Evolutionary conservation across 2,113 vertebrate species (phyloP), one percentile per base, ranked within the genome.

Genomic region (Rhipidura dahli): DNA sequence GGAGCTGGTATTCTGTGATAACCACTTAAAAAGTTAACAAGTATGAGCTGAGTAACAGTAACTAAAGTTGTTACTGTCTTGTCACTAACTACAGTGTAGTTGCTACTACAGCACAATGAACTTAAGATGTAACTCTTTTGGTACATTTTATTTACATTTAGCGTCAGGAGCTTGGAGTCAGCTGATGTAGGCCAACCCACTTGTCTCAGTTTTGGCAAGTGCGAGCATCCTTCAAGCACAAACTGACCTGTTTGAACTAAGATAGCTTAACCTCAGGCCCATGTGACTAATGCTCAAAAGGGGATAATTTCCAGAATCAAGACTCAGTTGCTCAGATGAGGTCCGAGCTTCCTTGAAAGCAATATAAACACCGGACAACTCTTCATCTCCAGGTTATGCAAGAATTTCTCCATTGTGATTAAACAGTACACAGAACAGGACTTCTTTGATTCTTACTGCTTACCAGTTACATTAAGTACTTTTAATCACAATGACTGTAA

Each of bases 121-220:
- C 13, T 54, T 45, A 12, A 44, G 24, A 31, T 28, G 2, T 6
- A 78, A 44, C 16, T 61, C 14, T 56, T 42, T 7, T 50, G 7
- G 7, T 15, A 18, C 3, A 26, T 31, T 86, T 87, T 21, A 49
- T n/a, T 71, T 53, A 57, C 18, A 50, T 2, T 13, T 26, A 28
- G 4, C 1, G 4, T 59, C 33, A 15, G 11, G 13, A 44, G 42
- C 7, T 30, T 19, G 2, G 5, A 45, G 11, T 56, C 23, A 93
- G 33, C 22, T 33, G 27, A 82, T 14, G 2, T 5, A 28, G 1
- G 5, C 18, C 50, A 33, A 54, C 8, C 3, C 2, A 3, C 3
- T 2, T 16, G 18, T 14, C 24, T 23, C 20, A 88, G 17, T 13
- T 69, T 37, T 11, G 10, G 40, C 11, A 19, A 60, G 17, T 1